Evolutionary conservation across 2,888 invertebrate genomes (phyloP).

Genomic region (Busseola fusca): DNA sequence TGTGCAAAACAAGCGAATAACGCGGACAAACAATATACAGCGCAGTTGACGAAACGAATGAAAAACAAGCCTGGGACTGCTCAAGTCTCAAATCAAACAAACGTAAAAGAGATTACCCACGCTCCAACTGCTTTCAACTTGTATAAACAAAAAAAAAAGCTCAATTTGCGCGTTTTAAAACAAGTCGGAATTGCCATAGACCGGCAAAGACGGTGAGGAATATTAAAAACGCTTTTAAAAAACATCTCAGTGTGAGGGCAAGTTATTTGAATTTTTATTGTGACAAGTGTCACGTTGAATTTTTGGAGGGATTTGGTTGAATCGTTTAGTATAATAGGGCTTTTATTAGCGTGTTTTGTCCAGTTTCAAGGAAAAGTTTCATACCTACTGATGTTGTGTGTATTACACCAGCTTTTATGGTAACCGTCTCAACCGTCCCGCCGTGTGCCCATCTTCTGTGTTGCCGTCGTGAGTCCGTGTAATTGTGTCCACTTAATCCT

Average conservation of each 20-base stretch:
- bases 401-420: background rate
- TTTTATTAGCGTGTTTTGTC: constrained; percentile 9
- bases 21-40: constrained; percentile 80
- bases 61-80: constrained; percentile 75
- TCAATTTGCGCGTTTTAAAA: constrained; percentile 85
- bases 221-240: constrained; percentile 88
- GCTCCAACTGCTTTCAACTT: constrained; percentile 87
- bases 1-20: constrained; percentile 73
- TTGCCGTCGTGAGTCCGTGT: background rate
- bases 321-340: constrained; percentile 16
- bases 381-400: background rate
- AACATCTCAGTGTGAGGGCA: constrained; percentile 77
- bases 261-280: constrained; percentile 84
- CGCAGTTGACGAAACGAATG: constrained; percentile 82
- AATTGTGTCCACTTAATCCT: background rate
- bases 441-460: background rate
- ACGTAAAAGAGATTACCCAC: constrained; percentile 88
- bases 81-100: constrained; percentile 83
- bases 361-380: background rate
- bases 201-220: constrained; percentile 83
- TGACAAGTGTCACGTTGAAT: constrained; percentile 65
- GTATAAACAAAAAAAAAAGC: constrained; percentile 86
- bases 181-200: constrained; percentile 84
- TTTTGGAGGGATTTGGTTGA: constrained; percentile 27
- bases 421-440: background rate